Evolutionary conservation across 35 echinoderm and acorn worm genomes (phyloP), one percentile per base, ranked within the genome.

Genomic region (Heliocidaris tuberculata): DNA sequence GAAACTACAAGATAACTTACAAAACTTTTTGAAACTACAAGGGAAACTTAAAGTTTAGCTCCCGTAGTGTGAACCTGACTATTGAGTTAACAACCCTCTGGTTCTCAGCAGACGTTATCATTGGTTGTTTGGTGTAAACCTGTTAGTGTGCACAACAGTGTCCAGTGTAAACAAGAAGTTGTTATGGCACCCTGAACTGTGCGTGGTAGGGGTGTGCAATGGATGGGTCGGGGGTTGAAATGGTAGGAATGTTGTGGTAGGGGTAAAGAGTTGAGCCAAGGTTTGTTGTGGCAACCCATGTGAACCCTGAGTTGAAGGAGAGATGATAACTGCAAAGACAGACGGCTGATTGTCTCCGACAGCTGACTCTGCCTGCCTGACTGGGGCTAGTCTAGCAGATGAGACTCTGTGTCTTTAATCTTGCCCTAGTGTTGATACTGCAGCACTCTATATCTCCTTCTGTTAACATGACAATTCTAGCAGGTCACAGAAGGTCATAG

Each of bases 311-410:
- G n/a, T 78, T 78, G 65, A n/a, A 78, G 8, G 17, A 19, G 3
- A 42, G 87, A 89, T 89, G 87, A 89, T 89, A 48, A 35, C 31
- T 42, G 11, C 27, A 24, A 24, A 42, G 10, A 89, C 87, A 89
- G 32, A 89, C 47, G 42, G 87, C 87, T 89, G 87, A 89, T 89
- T 89, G 87, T 89, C 87, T 89, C 31, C 31, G 42, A 89, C 87
- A 89, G 87, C 87, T 89, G 87, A 89, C 47, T 88, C 86, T 85
- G 0, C 65, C n/a, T 85, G 65, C 8, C 86, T 88, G 60, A 6
- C 4, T 78, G 65, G 27, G 24, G 65, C 19, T 78, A 78, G 65
- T 78, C 65, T 78, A n/a, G 3, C 21, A 27, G 19, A 27, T 78
- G 1, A 78, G 65, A n/a, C 65, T 27, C 19, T n/a, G 5, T 12